A percentile compares a stretch with the other conserved stretches of the same genome.
Conservation (phyloP, 2,113 vertebrate genomes). For the Vicugna pacos region DNA sequence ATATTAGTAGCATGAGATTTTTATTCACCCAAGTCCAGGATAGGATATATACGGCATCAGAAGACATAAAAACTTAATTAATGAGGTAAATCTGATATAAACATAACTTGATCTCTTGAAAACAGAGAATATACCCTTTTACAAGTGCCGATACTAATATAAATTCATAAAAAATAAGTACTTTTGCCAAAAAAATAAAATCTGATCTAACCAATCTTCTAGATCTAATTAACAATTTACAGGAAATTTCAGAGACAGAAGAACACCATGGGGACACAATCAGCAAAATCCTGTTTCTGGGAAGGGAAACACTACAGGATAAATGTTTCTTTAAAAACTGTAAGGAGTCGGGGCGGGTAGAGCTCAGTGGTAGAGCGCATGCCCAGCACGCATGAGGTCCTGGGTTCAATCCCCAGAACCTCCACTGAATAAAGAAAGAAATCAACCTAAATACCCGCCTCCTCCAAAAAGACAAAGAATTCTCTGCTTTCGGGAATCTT, state of each 20-base stretch:
- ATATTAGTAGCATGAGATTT: neutral
- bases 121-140: neutral
- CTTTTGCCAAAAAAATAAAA: constrained; percentile 25
- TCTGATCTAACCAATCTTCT: neutral
- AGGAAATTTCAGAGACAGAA: neutral
- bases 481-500: too few relatives aligned
- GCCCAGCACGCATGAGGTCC: too few relatives aligned
- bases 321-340: neutral
- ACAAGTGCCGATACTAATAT: neutral
- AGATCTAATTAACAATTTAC: neutral
- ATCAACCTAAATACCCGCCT: too few relatives aligned
- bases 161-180: constrained; percentile 30
- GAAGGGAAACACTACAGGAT: neutral
- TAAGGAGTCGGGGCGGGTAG: neutral
- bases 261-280: neutral
- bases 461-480: too few relatives aligned
- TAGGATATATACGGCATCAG: neutral
- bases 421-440: too few relatives aligned
- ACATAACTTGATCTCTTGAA: neutral
- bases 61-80: constrained; percentile 10
- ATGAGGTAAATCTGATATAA: constrained; percentile 1
- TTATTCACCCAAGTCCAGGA: neutral
- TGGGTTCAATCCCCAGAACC: too few relatives aligned
- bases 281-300: neutral
- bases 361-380: too few relatives aligned